Base-by-base conservation (phyloP, 2,113 vertebrate genomes). In the Cromileptes altivelis region DNA sequence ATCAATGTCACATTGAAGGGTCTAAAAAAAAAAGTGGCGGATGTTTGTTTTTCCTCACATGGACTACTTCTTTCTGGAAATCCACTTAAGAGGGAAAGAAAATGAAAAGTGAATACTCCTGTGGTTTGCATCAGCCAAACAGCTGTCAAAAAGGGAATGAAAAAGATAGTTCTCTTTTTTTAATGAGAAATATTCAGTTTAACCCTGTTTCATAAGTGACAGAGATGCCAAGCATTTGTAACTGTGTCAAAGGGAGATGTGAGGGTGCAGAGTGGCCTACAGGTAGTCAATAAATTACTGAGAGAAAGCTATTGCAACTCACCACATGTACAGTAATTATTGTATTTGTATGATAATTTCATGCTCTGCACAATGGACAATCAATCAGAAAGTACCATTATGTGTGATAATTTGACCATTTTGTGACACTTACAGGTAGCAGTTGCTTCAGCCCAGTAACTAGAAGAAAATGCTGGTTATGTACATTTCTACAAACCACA, bases 1-100 rank as follows among this genome's bases (percentile, higher is more conserved):
- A 70, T 80, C 63, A 75, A 55, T 81, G 81, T 74, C 63, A 82
- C 49, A 49, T 3, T 72, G 69, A 82, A 69, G 23, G 12, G 47
- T 52, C 21, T 68, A 60, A 45, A 49, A 74, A 30, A 30, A 30
- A 74, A 78, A 56, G 25, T 70, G 49, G 45, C 4, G 25, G 70
- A 55, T 70, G 65, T 67, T 74, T 82, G 78, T n/a, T 87, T 82
- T 78, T 76, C 14, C 64, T 40, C 0, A 1, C 23, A 76, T 50
- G 55, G 55, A 57, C 12, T 25, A 21, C 60, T 68, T 45, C 23
- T 75, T 58, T 75, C 27, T 75, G 52, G 47, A 58, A 40, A 49
- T 70, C n/a, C 37, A 63, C 49, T 75, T 33, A 4, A 27, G 70
- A 40, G 4, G 53, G 65, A 49, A 53, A 71, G 19, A 56, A 62